Conservation (phyloP, 2,113 vertebrate species). For the Lamprotornis superbus region DNA sequence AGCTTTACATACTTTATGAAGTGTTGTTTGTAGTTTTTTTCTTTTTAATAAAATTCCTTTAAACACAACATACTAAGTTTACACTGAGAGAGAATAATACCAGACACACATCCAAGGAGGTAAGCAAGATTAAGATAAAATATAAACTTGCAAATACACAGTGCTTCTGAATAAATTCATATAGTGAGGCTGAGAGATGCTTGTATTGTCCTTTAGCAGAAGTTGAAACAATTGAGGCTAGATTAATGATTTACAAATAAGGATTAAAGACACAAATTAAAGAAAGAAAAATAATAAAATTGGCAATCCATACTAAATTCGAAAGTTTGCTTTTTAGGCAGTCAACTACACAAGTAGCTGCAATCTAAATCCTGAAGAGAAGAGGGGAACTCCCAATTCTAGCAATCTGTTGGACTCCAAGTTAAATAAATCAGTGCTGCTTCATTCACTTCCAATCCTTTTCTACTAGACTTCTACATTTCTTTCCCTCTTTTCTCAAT, state of each 20-base stretch:
- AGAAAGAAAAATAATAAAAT: not conserved
- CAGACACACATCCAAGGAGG: not conserved
- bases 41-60: not conserved
- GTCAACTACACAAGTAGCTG: not conserved
- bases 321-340: not conserved
- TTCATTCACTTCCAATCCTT: not conserved
- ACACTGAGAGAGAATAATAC: not conserved
- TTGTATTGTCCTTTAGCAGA: not conserved
- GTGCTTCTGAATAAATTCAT: not conserved
- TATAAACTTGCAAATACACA: not conserved
- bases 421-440: not conserved
- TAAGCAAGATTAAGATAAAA: not conserved
- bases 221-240: not conserved
- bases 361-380: not conserved
- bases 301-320: not conserved
- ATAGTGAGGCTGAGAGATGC: not conserved
- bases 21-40: not conserved
- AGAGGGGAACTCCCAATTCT: accelerated
- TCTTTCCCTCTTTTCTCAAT: not conserved
- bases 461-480: not conserved
- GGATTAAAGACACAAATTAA: not conserved
- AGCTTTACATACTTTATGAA: not conserved
- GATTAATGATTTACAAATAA: not conserved
- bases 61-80: not conserved
- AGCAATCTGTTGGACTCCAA: not conserved